Base-by-base conservation (phyloP, 2,113 vertebrate genomes). In the Solenodon paradoxus region DNA sequence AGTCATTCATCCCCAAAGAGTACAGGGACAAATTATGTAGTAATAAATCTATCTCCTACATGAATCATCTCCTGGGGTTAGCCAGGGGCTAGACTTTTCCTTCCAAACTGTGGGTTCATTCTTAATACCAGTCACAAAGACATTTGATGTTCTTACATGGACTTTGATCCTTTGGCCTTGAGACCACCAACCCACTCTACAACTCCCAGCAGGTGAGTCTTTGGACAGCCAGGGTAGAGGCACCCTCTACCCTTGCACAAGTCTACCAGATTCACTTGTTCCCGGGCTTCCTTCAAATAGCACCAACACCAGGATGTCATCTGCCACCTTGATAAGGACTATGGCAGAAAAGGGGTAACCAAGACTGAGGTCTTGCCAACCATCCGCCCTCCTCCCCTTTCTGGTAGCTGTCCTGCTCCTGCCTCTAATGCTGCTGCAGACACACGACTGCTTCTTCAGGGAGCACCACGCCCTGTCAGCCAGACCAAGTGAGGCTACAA, bases 71-170 rank as follows among this genome's bases (percentile, higher is more conserved):
- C 3, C 97, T 98, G 0, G 98, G 96, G 94, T 99, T 98, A 75
- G 98, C 98, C 89, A 98, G 96, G 98, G 99, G 98, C 92, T 98
- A 97, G 93, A 98, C 97, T 98, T 98, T 98, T 53, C 98, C 98
- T 10, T 98, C 97, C 7, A 98, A 86, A 30, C 97, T 97, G 0
- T 98, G 98, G 32, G 97, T 97, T 51, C 98, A 97, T 47, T 98
- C 98, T 98, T 98, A 98, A 3, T 97, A 1, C 97, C 96, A 98
- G 98, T 98, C 87, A 99, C 98, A 66, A 98, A 99, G 10, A 98
- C 98, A 20, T 98, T n/a, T 99, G 91, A 98, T 97, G 0, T 98
- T 97, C n/a, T 99, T 64, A 4, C 98, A 99, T 3, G 97, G 45
- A 98, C 98, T 71, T 98, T 87, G 2, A 98, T 47, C 2, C 98